These are phyloP conservation scores for Albula glossodonta DNA, from an alignment of 2,113 vertebrate genomes.

Conservation along the genomic window DNA sequence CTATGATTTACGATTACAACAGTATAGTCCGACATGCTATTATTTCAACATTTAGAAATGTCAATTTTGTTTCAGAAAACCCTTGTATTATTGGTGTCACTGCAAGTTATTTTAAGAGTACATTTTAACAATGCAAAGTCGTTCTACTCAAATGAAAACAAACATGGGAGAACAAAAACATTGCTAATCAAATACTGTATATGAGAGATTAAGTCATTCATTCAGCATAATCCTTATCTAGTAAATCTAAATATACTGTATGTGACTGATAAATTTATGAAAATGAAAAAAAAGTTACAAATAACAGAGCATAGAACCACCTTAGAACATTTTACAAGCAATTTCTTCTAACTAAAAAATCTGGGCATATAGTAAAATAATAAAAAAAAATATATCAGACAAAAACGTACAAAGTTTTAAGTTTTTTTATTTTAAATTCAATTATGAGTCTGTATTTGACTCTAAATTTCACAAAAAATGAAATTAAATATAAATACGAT, in stretches of 20 bases:
- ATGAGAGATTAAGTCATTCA: not conserved
- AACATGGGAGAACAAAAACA: not conserved
- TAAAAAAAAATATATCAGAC: conserved; percentile 18
- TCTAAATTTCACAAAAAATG: conserved; percentile 33
- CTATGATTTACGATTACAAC: not conserved
- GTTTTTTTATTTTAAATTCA: conserved; percentile 42
- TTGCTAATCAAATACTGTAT: not conserved
- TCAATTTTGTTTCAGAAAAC: not conserved
- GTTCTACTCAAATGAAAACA: not conserved
- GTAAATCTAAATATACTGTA: not conserved
- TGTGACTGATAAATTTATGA: not conserved
- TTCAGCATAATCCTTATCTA: conserved; percentile 20
- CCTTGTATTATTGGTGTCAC: not conserved
- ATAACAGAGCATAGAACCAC: not conserved
- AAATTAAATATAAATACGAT: conserved; percentile 50
- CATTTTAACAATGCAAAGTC: not conserved
- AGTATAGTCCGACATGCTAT: not conserved
- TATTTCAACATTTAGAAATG: not conserved
- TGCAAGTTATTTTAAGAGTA: not conserved
- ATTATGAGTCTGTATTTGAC: conserved; percentile 17
- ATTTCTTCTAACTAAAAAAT: conserved; percentile 15
- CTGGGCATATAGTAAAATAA: conserved; percentile 10
- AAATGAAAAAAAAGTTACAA: not conserved
- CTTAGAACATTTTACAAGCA: not conserved
- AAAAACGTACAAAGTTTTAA: conserved; percentile 30